These are phyloP conservation scores for Toxonevra muliebris DNA, from an alignment of 2,888 invertebrate species.

Conservation along the genomic window DNA sequence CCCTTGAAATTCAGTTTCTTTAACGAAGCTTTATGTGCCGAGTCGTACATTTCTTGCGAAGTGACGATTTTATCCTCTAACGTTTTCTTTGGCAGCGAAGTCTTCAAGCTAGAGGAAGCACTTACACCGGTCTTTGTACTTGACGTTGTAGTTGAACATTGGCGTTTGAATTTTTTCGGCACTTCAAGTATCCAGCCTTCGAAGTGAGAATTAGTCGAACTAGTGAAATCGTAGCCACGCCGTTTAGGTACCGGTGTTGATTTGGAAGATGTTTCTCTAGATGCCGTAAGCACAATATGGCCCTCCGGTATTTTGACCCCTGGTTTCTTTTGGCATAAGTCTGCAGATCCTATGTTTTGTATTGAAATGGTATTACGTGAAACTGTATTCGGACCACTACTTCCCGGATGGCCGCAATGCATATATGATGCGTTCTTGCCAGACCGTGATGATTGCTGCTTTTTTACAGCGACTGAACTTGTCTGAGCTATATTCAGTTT, in stretches of 20 bases:
- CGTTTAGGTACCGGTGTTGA: constrained; percentile 32
- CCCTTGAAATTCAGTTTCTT: constrained; percentile 43
- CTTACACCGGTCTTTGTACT: constrained; percentile 4
- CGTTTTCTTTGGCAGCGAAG: neutral
- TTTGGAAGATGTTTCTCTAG: constrained; percentile 17
- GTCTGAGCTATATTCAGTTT: neutral
- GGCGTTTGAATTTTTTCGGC: constrained; percentile 40
- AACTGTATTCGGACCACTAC: too few relatives aligned
- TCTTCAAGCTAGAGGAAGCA: constrained; percentile 3
- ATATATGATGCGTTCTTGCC: neutral
- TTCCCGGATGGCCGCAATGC: neutral
- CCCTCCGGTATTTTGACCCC: neutral
- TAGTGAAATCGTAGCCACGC: constrained; percentile 44
- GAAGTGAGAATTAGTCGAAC: constrained; percentile 50
- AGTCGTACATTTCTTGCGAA: constrained; percentile 49
- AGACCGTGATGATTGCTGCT: neutral
- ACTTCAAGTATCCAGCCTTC: constrained; percentile 44
- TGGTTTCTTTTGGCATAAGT: neutral
- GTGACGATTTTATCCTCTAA: constrained; percentile 17
- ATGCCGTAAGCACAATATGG: constrained; percentile 1
- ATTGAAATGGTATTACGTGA: too few relatives aligned
- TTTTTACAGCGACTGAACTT: neutral
- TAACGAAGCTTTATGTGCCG: constrained; percentile 43
- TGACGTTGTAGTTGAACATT: constrained; percentile 37
- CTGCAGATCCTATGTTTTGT: too few relatives aligned